Base-by-base conservation (phyloP, 1,140 invertebrate species). In the Drosophila simulans region DNA sequence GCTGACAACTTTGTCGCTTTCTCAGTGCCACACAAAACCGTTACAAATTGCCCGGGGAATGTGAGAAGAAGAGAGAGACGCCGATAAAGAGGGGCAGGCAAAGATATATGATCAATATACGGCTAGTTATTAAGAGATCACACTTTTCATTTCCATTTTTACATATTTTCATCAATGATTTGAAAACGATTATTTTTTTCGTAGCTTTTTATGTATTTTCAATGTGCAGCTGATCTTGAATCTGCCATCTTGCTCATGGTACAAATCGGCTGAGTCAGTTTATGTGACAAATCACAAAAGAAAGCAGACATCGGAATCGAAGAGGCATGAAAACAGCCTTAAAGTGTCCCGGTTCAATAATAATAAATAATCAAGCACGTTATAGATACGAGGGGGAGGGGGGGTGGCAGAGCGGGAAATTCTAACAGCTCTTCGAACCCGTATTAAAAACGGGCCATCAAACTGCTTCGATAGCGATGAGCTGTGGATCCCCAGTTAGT, bases 1-100 rank as follows among this genome's bases (percentile, higher is more conserved):
- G 64, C 64, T 70, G 64, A 57, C 64, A 70, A 57, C 68, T 71
- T 70, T 70, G 52, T 71, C 68, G 64, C 54, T 75, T 77, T 66
- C 77, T 77, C 59, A 77, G 69, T 52, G 56, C 56, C 69, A 77
- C 57, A 77, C 71, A 82, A 83, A 83, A 84, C 80, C 80, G 80
- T 83, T 83, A 80, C 76, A 83, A 71, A 83, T 83, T 72, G 48
- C 37, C 73, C 60, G 71, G 73, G 63, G 73, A 77, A 85, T 77
- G 68, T 77, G 55, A 49, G 39, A 74, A 48, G 4, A 73, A 37
- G 58, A 35, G 53, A 37, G 39, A 49, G 37, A 42, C 40, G 49
- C 8, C 15, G 15, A 51, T 51, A 51, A 15, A 34, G 49, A 11
- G n/a, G 4, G 27, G 49, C 31, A 35, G 10, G 34, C 8, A 51